Evolutionary conservation across 2,113 vertebrate species (phyloP).

Genomic region (Pomatorhinus ruficollis): DNA sequence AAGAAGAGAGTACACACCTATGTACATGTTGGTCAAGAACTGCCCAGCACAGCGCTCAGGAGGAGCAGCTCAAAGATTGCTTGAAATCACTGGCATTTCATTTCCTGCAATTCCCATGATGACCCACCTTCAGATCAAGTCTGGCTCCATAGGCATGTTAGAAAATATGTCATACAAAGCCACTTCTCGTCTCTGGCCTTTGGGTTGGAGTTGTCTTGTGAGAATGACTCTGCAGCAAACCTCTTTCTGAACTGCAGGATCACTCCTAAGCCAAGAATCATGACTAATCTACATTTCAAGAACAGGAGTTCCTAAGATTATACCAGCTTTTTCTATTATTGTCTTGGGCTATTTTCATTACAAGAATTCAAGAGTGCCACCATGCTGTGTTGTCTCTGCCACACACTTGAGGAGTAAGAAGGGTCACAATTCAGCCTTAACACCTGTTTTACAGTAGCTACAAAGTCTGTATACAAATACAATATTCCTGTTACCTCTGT

Average conservation of each 20-base stretch:
- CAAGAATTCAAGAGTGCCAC: neutral
- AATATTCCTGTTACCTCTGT: neutral
- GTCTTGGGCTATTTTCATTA: neutral
- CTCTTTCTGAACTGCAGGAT: neutral
- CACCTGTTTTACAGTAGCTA: neutral
- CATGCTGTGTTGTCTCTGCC: neutral
- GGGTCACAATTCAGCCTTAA: neutral
- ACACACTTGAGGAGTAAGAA: neutral
- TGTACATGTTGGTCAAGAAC: neutral
- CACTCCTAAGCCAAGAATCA: neutral
- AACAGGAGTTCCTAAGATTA: neutral
- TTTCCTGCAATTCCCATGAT: neutral
- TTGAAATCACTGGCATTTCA: neutral
- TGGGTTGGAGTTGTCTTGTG: neutral
- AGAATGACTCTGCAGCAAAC: neutral
- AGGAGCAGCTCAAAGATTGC: neutral
- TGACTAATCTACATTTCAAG: neutral
- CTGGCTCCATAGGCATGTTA: neutral
- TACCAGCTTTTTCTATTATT: neutral
- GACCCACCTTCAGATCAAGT: neutral
- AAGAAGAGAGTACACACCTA: neutral
- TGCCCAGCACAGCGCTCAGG: neutral
- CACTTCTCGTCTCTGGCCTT: neutral
- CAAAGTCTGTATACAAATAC: rapidly evolving
- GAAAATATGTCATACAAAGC: neutral